A percentile compares a stretch with the other conserved stretches of the same genome.
phyloP scores from a whole-genome alignment of 2,113 vertebrate species.

The Planiliza haematocheilus region DNA sequence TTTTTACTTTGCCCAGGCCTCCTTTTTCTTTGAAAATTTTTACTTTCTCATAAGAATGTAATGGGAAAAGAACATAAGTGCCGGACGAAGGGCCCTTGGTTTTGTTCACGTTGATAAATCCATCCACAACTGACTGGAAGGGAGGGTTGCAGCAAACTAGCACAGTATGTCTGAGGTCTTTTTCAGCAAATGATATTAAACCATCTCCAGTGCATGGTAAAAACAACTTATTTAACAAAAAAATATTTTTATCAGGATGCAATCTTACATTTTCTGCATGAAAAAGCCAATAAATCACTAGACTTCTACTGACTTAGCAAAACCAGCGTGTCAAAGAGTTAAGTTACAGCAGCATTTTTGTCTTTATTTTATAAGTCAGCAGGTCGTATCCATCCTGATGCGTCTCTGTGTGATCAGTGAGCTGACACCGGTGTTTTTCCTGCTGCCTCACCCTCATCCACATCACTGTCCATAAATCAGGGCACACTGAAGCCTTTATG shows the following conservation, averaged over 20 bases:
- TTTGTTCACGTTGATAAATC: constrained; percentile 28
- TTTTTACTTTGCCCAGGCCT: constrained; percentile 8
- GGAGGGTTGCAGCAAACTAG: constrained; percentile 23
- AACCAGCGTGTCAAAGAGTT: constrained; percentile 5
- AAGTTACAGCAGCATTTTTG: background rate
- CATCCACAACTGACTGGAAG: background rate
- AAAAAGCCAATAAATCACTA: constrained; percentile 4
- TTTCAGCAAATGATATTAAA: constrained; percentile 3
- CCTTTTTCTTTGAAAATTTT: constrained; percentile 27
- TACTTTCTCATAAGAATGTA: constrained; percentile 19
- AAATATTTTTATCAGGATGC: constrained; percentile 17
- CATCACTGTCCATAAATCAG: constrained; percentile 76
- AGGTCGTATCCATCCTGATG: constrained; percentile 43
- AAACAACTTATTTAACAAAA: background rate
- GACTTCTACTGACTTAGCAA: constrained; percentile 8
- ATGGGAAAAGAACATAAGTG: constrained; percentile 36
- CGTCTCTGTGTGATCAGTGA: constrained; percentile 63
- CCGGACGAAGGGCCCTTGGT: constrained; percentile 20
- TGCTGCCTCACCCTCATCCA: constrained; percentile 63
- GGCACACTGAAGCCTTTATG: constrained; percentile 68
- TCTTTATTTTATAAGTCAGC: constrained; percentile 55
- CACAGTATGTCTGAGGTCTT: constrained; percentile 21
- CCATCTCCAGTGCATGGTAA: constrained; percentile 24
- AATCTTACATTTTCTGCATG: constrained; percentile 8
- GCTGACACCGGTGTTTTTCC: constrained; percentile 74